Evolutionary conservation across 2,797 vertebrate genomes (phyloP), one percentile per base, ranked within the genome.

Genomic region (Heterohyrax brucei): DNA sequence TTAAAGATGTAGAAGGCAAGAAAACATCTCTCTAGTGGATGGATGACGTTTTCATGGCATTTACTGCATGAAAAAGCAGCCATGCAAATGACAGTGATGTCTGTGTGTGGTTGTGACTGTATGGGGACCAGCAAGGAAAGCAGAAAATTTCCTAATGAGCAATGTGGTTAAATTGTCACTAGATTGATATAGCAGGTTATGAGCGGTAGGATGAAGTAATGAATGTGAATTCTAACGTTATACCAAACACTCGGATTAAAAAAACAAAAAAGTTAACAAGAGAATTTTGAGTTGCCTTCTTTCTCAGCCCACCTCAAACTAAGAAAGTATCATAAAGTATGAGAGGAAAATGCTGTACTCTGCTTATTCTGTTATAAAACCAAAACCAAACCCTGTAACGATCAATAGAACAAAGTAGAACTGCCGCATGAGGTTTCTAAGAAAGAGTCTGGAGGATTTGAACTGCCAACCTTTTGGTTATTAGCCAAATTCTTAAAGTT

Each of bases 41-140:
- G 95, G 96, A 96, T 93, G 95, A 95, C 95, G 97, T 64, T 80
- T 92, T 91, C 77, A 83, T 89, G 87, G 95, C 50, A 95, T 85
- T 94, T 89, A 93, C 62, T 94, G 86, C 78, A 97, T 96, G 96
- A 95, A 92, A 89, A 91, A 76, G 66, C 21, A 90, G 78, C 3
- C 48, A 6, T 64, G 13, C 26, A 75, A 91, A 83, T 7, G 10
- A 2, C 5, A 10, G 9, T n/a, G 56, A 77, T 73, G 66, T 6
- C 10, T 93, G 59, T 53, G 12, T 87, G 6, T 75, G 22, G 30
- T 76, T 28, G 56, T 86, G 50, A 77, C 56, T 87, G 83, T 81
- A 93, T 70, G 33, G 61, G 28, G 39, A 26, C 48, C 77, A 66
- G 48, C 48, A 93, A 56, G 10, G 33, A 79, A 85, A 64, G 28